Base-by-base conservation (phyloP, 1,140 invertebrate species). In the Dolichoris vasculosae region DNA sequence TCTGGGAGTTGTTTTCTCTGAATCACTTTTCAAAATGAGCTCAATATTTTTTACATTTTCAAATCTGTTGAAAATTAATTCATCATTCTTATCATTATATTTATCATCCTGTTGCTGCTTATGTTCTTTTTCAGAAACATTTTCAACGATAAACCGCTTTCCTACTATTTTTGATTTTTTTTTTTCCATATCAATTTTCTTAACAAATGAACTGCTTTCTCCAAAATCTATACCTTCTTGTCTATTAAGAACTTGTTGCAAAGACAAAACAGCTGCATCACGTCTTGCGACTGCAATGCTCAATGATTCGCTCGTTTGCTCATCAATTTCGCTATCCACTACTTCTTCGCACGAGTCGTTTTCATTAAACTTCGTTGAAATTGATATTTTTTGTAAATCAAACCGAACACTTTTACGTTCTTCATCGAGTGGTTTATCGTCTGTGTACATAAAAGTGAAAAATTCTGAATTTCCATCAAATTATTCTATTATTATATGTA, bases 341-440 rank as follows among this genome's bases (percentile, higher is more conserved):
- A 91, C 94, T 51, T 95, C 94, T 48, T 94, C 94, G 23, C 95
- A 95, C 0, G 94, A 95, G 26, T 93, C 94, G 0, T 94, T 94
- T 80, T 94, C 93, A 4, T 89, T 90, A 82, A 90, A 91, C 87
- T 89, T 93, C 1, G 38, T 23, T n/a, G 76, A n/a, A 35, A 91
- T 89, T 82, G 87, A 89, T 80, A 89, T 90, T 84, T 91, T 91
- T 55, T 95, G 94, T 59, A 95, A 90, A 90, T 95, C 95, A 86
- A 96, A 96, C 8, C 95, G 94, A 3, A 96, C 95, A 88, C 96
- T 96, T 89, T 97, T 97, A 59, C 95, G 95, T 87, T 96, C 96
- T 69, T 96, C 96, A 67, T 96, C 95, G 78, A 94, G 93, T 81
- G 91, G 90, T 88, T 90, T 90, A 84, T 93, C 91, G 75, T 94